Base-by-base conservation (phyloP, 2,797 vertebrate species). In the Cyclura pinguis region DNA sequence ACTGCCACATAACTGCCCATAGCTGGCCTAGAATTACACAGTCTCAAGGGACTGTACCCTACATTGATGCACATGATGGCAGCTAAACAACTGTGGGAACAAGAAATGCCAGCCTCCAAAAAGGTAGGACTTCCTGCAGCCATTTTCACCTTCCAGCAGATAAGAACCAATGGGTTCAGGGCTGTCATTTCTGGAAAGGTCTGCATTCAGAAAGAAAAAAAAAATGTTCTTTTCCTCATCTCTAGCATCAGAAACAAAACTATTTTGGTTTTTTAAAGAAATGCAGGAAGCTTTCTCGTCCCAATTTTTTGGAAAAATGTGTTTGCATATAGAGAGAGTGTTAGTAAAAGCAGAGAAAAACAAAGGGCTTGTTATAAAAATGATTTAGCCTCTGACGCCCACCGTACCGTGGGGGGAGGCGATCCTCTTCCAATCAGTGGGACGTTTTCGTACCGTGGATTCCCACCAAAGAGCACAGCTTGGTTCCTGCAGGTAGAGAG, bases 361-460 rank as follows among this genome's bases (percentile, higher is more conserved):
- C 42, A 88, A 83, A 78, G 59, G 1, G 83, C 67, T 0, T 87
- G 1, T 92, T 95, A 93, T 90, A 88, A 84, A 91, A 93, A 94
- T 62, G 95, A 62, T 50, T 97, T 95, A 91, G 94, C 96, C 96
- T 95, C 90, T 1, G 94, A 92, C 16, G 92, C 92, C 96, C 97
- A 95, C 96, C 97, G 97, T 98, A 99, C 99, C 98, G 98, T 99
- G 91, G 99, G 99, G 1, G 99, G 99, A 0, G 98, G 99, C 20
- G 99, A 99, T 93, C 98, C 98, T 97, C 99, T 98, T 94, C 99
- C 98, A 87, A 99, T 99, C 92, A 99, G 98, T 0, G 99, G 98
- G 88, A 98, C 98, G 5, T 99, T 99, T 97, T 99, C 99, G 5
- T 99, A 99, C 87, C 98, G 98, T 0, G 99, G 99, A 94, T 98